Evolutionary conservation across 2,797 vertebrate species (phyloP).

Genomic region (Fundulus diaphanus): DNA sequence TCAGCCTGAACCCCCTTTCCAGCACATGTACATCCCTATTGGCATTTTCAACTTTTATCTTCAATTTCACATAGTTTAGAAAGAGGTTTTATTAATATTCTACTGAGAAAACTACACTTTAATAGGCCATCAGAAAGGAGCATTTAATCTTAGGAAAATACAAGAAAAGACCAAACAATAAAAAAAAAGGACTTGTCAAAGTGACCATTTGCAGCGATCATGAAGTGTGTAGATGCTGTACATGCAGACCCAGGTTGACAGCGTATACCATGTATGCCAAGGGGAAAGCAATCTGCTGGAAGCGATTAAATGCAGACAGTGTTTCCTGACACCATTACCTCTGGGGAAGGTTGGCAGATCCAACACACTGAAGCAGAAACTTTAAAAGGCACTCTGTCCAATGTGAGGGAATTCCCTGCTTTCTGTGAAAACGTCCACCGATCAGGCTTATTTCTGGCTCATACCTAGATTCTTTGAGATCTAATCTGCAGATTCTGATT

Average conservation of each 20-base stretch:
- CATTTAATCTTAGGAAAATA: background rate
- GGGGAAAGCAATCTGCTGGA: constrained; percentile 67
- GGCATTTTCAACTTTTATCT: background rate
- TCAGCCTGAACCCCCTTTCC: background rate
- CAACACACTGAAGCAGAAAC: constrained; percentile 71
- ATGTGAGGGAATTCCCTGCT: constrained; percentile 62
- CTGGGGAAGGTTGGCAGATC: constrained; percentile 80
- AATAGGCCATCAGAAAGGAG: background rate
- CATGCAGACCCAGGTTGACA: constrained; percentile 54
- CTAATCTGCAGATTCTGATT: background rate
- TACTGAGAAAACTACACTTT: background rate
- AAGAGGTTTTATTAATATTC: background rate
- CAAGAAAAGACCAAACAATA: background rate
- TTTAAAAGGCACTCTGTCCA: constrained; percentile 67
- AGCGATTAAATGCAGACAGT: constrained; percentile 66
- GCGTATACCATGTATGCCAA: constrained; percentile 66
- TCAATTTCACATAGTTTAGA: background rate
- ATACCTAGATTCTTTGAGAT: background rate
- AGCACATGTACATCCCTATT: background rate
- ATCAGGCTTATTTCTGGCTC: background rate
- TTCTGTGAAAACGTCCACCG: constrained; percentile 47
- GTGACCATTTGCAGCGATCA: background rate
- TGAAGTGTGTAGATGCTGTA: constrained; percentile 58
- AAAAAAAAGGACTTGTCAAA: background rate
- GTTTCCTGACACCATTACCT: constrained; percentile 77